Conservation (phyloP, 2,113 vertebrate genomes). For the Istiophorus platypterus region DNA sequence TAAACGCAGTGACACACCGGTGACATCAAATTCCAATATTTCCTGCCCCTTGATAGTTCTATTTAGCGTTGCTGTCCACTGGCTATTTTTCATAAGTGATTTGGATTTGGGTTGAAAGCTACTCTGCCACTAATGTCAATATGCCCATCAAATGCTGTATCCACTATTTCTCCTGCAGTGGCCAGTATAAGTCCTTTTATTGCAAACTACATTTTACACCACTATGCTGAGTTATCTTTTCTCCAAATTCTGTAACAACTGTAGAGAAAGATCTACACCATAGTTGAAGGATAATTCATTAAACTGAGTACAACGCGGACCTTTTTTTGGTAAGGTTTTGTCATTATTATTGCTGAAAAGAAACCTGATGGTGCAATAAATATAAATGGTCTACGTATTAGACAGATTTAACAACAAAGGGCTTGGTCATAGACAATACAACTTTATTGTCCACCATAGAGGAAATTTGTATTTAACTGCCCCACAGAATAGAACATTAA, state of each 20-base stretch:
- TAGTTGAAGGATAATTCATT: background rate
- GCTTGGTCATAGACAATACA: background rate
- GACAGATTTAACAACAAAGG: background rate
- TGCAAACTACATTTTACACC: too few species aligned
- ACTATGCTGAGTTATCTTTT: background rate
- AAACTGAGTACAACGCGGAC: too few species aligned
- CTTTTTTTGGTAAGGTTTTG: background rate
- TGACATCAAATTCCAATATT: slow-evolving; percentile 51
- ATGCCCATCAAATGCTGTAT: background rate
- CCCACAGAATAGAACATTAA: background rate
- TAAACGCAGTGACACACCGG: slow-evolving; percentile 36
- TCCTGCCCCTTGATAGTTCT: slow-evolving; percentile 31
- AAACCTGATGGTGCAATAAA: background rate
- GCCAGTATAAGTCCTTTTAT: background rate
- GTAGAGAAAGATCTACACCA: background rate
- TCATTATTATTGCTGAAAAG: background rate
- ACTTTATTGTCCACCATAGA: background rate
- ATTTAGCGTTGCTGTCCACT: slow-evolving; percentile 29
- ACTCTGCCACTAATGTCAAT: background rate
- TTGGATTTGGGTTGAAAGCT: slow-evolving; percentile 4
- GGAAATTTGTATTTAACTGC: background rate
- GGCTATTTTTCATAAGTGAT: slow-evolving; percentile 35
- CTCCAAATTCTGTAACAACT: background rate
- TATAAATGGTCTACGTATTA: background rate
- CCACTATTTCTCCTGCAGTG: background rate